phyloP scores from a whole-genome alignment of 2,888 invertebrate species.

The Chymomyza fuscimana region DNA sequence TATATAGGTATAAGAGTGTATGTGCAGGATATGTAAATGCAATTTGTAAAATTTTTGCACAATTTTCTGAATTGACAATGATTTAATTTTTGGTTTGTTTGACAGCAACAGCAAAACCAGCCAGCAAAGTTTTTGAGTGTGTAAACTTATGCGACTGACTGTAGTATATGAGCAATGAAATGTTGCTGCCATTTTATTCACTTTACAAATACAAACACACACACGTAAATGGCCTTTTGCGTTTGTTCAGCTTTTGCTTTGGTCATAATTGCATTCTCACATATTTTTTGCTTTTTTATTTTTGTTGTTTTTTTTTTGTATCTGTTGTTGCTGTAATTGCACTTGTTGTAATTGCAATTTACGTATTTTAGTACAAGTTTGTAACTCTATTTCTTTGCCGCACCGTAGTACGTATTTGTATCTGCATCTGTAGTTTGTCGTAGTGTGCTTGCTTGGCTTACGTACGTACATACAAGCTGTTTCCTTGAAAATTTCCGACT shows the following conservation, averaged over 20 bases:
- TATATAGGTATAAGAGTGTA: constrained; percentile 21
- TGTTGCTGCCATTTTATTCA: constrained; percentile 47
- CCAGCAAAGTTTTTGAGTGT: constrained; percentile 29
- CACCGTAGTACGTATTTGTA: background rate
- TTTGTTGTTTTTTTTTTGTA: constrained; percentile 26
- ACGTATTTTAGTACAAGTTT: constrained; percentile 29
- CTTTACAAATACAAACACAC: constrained; percentile 15
- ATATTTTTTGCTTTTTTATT: constrained; percentile 37
- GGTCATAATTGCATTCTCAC: constrained; percentile 67
- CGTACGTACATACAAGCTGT: constrained; percentile 39
- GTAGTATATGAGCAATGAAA: constrained; percentile 18
- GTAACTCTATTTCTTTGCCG: background rate
- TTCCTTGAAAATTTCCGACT: constrained; percentile 67
- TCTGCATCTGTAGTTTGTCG: background rate
- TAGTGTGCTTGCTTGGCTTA: constrained; percentile 41
- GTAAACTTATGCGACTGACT: constrained; percentile 46
- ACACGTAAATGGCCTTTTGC: background rate
- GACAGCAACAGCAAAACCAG: constrained; percentile 38
- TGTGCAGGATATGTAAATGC: constrained; percentile 66
- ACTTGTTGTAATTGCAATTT: constrained; percentile 68
- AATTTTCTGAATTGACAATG: constrained; percentile 73
- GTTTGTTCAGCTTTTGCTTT: constrained; percentile 16
- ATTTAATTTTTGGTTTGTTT: constrained; percentile 69
- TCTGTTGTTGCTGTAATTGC: constrained; percentile 41
- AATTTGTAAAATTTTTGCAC: constrained; percentile 67